Conservation (phyloP, 2,797 vertebrate species). For the Echiichthys vipera region DNA sequence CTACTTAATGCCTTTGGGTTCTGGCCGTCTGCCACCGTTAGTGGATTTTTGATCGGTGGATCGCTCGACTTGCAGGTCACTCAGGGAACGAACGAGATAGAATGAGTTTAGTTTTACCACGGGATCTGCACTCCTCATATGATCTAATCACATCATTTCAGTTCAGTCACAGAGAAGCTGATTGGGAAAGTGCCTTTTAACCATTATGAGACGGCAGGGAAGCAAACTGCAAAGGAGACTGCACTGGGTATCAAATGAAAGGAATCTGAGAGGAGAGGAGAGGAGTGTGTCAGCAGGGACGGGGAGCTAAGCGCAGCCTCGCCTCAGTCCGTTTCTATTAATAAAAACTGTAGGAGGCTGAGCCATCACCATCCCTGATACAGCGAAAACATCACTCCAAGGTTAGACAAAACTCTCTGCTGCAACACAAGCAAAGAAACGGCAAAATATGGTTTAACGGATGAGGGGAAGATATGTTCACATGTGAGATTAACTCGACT, state of each 20-base stretch:
- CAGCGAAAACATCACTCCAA: constrained; percentile 52
- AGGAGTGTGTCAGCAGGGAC: constrained; percentile 61
- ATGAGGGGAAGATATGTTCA: not conserved
- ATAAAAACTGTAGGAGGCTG: constrained; percentile 80
- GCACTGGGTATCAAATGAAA: constrained; percentile 19
- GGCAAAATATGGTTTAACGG: constrained; percentile 2
- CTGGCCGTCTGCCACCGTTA: not conserved
- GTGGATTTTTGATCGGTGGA: constrained; percentile 21
- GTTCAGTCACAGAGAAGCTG: constrained; percentile 47
- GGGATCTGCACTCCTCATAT: not conserved
- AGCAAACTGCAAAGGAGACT: constrained; percentile 25
- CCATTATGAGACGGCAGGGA: constrained; percentile 22
- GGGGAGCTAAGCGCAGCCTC: constrained; percentile 60
- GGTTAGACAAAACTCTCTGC: constrained; percentile 37
- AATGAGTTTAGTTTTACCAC: constrained; percentile 33
- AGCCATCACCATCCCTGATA: constrained; percentile 57
- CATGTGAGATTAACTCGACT: not conserved
- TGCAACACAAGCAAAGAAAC: not conserved
- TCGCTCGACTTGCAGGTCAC: constrained; percentile 32
- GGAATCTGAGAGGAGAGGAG: not conserved
- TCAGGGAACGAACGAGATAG: constrained; percentile 37
- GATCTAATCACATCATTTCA: constrained; percentile 56
- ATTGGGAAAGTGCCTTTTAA: constrained; percentile 49
- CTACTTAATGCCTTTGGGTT: constrained; percentile 24
- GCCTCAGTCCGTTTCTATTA: constrained; percentile 80